Percentiles rank a stretch among this genome's conserved stretches.
Evolutionary conservation across 2,113 vertebrate species (phyloP).

Genomic region (Callipepla californica): DNA sequence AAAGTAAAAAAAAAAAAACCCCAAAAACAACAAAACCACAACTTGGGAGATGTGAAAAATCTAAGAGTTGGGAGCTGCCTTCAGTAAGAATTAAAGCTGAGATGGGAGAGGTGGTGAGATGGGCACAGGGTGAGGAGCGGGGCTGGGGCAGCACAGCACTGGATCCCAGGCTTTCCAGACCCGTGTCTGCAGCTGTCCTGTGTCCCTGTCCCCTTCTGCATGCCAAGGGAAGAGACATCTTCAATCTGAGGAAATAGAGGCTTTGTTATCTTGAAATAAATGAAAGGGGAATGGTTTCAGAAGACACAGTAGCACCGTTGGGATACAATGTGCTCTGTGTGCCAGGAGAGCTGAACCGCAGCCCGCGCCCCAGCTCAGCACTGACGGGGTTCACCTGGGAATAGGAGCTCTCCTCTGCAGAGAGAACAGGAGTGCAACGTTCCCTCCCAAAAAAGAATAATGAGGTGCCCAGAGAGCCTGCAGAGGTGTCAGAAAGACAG

Average conservation of each 20-base stretch:
- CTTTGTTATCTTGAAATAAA: neutral
- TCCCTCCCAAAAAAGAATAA: slow-evolving; percentile 38
- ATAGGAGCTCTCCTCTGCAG: neutral
- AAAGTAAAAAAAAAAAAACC: neutral
- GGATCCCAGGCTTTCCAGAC: neutral
- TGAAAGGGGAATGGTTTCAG: neutral
- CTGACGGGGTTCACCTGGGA: neutral
- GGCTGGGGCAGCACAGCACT: neutral
- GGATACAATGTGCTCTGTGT: neutral
- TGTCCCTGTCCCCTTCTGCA: neutral
- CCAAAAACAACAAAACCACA: too few relatives aligned
- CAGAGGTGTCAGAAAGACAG: slow-evolving; percentile 22
- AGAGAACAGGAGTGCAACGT: neutral
- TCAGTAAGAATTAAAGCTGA: neutral
- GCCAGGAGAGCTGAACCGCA: neutral
- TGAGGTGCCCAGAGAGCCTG: slow-evolving; percentile 36
- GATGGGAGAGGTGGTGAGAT: neutral
- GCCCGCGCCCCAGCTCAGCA: accelerated
- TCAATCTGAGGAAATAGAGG: neutral
- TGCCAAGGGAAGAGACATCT: neutral
- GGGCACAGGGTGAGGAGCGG: neutral
- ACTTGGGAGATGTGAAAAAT: neutral
- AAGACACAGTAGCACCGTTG: neutral
- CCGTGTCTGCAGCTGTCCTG: neutral
- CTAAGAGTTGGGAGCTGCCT: neutral